phyloP scores from a whole-genome alignment of 2,888 invertebrate genomes.

The Drosophila seclusa region DNA sequence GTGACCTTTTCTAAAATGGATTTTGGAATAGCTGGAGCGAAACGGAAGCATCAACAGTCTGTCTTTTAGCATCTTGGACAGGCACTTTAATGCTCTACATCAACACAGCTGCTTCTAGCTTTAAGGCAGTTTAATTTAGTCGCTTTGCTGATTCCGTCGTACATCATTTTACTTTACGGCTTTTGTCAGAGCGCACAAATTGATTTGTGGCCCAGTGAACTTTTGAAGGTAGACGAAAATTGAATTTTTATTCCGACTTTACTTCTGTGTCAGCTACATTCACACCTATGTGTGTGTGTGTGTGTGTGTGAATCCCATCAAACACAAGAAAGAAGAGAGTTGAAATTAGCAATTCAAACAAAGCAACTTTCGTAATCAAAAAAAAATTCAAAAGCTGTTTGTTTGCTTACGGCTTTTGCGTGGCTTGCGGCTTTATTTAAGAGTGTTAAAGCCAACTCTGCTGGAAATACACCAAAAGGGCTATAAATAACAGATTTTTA shows the following conservation, averaged over 20 bases:
- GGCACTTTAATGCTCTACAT: conserved; percentile 17
- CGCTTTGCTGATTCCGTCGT: conserved; percentile 22
- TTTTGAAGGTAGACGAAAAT: conserved; percentile 58
- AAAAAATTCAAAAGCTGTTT: conserved; percentile 28
- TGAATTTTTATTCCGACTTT: conserved; percentile 52
- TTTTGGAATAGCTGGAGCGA: conserved; percentile 5
- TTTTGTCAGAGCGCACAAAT: conserved; percentile 51
- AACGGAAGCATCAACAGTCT: neutral
- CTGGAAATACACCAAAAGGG: conserved; percentile 1
- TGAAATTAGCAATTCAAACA: conserved; percentile 66
- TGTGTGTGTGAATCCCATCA: neutral
- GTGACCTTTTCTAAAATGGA: conserved; percentile 49
- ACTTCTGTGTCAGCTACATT: conserved; percentile 22
- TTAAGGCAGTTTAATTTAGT: conserved; percentile 10
- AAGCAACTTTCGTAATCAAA: conserved; percentile 59
- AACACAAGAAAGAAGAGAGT: conserved; percentile 5
- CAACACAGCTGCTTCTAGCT: conserved; percentile 11
- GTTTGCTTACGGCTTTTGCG: conserved; percentile 24
- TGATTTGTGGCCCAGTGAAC: conserved; percentile 67
- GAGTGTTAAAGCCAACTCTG: conserved; percentile 5
- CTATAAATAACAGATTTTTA: conserved; percentile 11
- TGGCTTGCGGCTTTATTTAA: conserved; percentile 16
- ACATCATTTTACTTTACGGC: conserved; percentile 31
- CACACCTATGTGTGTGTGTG: conserved; percentile 36
- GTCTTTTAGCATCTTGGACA: neutral